Evolutionary conservation across 2,888 invertebrate species (phyloP).

Genomic region (Trichogramma evanescens): DNA sequence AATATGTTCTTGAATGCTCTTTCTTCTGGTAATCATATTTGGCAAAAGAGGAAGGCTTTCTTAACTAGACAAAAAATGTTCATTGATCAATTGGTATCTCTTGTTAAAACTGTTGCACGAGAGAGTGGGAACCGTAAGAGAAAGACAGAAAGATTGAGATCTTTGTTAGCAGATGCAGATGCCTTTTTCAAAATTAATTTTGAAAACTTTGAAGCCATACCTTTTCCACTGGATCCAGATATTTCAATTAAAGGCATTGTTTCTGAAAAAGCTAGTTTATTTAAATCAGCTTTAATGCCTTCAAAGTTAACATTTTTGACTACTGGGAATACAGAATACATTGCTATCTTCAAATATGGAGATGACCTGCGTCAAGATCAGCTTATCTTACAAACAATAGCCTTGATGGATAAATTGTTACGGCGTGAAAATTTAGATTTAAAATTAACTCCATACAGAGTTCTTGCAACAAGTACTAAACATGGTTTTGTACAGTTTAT

Average conservation of each 20-base stretch:
- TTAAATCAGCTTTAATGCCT: slow-evolving; percentile 96
- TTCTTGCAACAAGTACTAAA: slow-evolving; percentile 89
- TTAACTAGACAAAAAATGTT: slow-evolving; percentile 82
- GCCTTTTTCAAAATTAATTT: slow-evolving; percentile 77
- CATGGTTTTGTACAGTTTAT: slow-evolving; percentile 96
- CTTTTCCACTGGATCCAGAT: slow-evolving; percentile 90
- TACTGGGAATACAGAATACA: slow-evolving; percentile 74
- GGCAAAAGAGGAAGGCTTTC: slow-evolving; percentile 68
- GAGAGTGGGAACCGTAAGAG: slow-evolving; percentile 88
- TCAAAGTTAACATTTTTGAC: slow-evolving; percentile 83
- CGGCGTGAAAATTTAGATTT: slow-evolving; percentile 92
- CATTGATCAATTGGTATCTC: slow-evolving; percentile 79
- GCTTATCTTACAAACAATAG: slow-evolving; percentile 94
- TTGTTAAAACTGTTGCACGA: slow-evolving; percentile 80
- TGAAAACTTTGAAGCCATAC: slow-evolving; percentile 82
- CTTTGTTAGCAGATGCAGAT: slow-evolving; percentile 73
- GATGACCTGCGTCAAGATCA: slow-evolving; percentile 98
- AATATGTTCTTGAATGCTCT: slow-evolving; percentile 72
- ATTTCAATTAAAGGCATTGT: slow-evolving; percentile 82
- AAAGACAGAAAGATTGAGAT: slow-evolving; percentile 84
- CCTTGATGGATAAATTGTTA: slow-evolving; percentile 93
- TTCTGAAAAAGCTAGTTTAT: slow-evolving; percentile 82
- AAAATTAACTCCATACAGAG: slow-evolving; percentile 90
- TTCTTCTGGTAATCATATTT: slow-evolving; percentile 62
- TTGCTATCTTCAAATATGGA: slow-evolving; percentile 95